Conservation (phyloP, 2,113 vertebrate species). For the Chrysemys picta region DNA sequence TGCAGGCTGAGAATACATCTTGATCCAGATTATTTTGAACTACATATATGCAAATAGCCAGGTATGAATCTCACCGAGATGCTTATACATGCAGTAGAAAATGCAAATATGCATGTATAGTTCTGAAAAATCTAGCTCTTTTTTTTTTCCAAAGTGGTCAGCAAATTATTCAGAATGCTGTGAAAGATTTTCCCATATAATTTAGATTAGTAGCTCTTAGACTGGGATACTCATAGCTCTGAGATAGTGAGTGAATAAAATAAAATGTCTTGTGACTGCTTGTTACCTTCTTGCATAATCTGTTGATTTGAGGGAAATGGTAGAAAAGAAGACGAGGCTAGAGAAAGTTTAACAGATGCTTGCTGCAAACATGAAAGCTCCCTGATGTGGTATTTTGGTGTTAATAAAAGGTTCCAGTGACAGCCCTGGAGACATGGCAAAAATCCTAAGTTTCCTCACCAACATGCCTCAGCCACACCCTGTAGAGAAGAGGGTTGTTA, state of each 20-base stretch:
- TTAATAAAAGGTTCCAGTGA: neutral
- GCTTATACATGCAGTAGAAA: neutral
- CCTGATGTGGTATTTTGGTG: neutral
- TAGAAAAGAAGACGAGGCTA: neutral
- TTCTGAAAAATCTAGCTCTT: neutral
- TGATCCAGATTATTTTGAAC: neutral
- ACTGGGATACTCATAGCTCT: neutral
- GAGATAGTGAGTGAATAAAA: neutral
- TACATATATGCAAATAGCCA: neutral
- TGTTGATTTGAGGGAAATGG: neutral
- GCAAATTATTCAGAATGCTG: neutral
- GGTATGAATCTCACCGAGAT: neutral
- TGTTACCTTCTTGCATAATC: neutral
- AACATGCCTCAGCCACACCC: accelerated
- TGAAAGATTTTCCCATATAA: neutral
- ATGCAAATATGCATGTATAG: neutral
- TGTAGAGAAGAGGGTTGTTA: neutral
- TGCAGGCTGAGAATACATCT: neutral
- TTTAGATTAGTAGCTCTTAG: neutral
- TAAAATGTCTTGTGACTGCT: conserved; percentile 53
- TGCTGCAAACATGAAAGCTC: neutral
- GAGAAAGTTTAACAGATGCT: neutral
- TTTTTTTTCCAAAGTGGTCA: neutral
- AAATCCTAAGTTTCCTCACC: neutral
- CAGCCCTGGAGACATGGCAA: neutral